Percentiles rank a stretch among this genome's conserved stretches.
Conservation (phyloP, 1,140 invertebrate species). For the Aradophagus sp. region DNA sequence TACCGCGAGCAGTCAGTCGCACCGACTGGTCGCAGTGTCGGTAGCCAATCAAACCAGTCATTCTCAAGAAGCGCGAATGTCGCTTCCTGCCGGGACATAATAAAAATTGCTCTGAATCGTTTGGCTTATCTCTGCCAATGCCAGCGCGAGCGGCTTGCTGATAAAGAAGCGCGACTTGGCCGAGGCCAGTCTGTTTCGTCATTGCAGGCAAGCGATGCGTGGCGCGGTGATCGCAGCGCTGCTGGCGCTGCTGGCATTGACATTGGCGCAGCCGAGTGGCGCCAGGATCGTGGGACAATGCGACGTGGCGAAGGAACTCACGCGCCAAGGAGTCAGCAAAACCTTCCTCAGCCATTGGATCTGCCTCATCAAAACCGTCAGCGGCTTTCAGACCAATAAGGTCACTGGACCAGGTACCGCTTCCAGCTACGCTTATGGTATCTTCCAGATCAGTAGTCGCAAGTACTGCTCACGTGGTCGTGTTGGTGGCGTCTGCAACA, state of each 20-base stretch:
- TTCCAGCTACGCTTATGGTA: constrained; percentile 79
- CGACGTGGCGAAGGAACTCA: constrained; percentile 62
- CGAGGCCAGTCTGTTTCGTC: too few relatives aligned
- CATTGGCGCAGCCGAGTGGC: constrained; percentile 17
- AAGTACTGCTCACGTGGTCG: constrained; percentile 81
- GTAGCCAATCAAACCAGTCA: too few relatives aligned
- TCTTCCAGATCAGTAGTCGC: constrained; percentile 84
- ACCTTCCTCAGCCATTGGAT: constrained; percentile 76
- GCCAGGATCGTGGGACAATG: constrained; percentile 63
- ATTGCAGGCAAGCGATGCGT: too few relatives aligned
- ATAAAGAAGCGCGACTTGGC: too few relatives aligned
- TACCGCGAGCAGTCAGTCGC: too few relatives aligned
- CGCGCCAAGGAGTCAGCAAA: constrained; percentile 54
- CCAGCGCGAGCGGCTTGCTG: too few relatives aligned
- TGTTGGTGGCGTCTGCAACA: constrained; percentile 80
- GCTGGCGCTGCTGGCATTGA: constrained; percentile 29
- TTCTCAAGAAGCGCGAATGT: too few relatives aligned
- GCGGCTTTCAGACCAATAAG: constrained; percentile 79
- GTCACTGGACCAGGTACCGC: constrained; percentile 79
- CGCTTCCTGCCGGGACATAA: too few relatives aligned
- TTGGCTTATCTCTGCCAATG: too few relatives aligned
- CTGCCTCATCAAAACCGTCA: constrained; percentile 82
- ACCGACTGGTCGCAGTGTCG: too few relatives aligned
- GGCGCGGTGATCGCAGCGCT: too few relatives aligned
- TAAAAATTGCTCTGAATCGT: too few relatives aligned